A percentile compares a stretch with the other conserved stretches of the same genome.
These are phyloP conservation scores for Trogon surrucura DNA, from an alignment of 2,113 vertebrate species.

Conservation along the genomic window DNA sequence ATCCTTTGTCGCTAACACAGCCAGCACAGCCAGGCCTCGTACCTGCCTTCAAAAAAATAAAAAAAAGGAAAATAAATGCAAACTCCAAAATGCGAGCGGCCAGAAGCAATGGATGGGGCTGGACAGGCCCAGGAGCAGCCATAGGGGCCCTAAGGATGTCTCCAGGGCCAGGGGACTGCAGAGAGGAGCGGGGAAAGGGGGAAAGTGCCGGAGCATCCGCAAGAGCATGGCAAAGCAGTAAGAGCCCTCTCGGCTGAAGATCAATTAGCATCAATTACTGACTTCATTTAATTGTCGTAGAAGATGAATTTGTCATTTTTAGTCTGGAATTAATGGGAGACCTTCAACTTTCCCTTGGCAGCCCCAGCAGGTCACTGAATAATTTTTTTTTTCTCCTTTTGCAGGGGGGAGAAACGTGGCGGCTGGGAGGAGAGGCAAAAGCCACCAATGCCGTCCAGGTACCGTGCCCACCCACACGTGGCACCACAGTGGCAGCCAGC, in stretches of 20 bases:
- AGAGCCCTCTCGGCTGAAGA: constrained; percentile 80
- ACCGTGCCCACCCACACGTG: not conserved
- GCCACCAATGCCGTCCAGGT: rapidly evolving
- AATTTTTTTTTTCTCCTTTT: constrained; percentile 49
- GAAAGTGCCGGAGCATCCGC: constrained; percentile 37
- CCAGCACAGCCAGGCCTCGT: constrained; percentile 69
- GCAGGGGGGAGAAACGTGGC: not conserved
- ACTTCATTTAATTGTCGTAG: constrained; percentile 91
- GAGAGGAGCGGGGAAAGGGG: not conserved
- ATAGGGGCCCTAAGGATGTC: not conserved
- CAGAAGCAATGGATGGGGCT: not conserved
- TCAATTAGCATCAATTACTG: constrained; percentile 91
- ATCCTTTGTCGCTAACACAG: constrained; percentile 72
- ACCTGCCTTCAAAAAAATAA: constrained; percentile 57
- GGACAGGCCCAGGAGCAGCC: not conserved
- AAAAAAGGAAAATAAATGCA: not conserved
- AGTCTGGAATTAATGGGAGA: constrained; percentile 88
- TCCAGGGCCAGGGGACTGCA: not conserved
- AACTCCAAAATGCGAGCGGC: not conserved
- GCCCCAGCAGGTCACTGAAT: constrained; percentile 60
- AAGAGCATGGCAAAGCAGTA: constrained; percentile 41
- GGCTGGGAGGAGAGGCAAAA: not conserved
- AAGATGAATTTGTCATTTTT: constrained; percentile 91
- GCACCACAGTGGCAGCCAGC: not conserved
- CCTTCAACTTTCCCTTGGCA: constrained; percentile 88